Percentiles rank a stretch among this genome's conserved stretches.
These are phyloP conservation scores for Bucorvus abyssinicus DNA, from an alignment of 2,797 vertebrate species.

Conservation along the genomic window DNA sequence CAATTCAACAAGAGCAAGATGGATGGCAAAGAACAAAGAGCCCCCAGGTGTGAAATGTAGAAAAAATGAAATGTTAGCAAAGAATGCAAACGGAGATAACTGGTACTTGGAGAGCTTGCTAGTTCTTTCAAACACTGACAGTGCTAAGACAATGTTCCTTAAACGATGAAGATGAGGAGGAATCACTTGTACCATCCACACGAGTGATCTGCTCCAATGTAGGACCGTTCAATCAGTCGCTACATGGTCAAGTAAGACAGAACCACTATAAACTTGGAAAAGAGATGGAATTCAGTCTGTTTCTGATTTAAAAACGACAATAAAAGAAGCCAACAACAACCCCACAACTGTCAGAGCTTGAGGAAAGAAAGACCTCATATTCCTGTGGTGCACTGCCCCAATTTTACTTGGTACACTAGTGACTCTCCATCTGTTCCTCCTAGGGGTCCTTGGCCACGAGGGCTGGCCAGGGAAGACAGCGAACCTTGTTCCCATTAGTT, in stretches of 20 bases:
- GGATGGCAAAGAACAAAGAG: neutral
- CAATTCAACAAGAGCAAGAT: neutral
- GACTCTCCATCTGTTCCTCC: neutral
- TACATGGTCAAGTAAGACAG: neutral
- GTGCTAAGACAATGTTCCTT: neutral
- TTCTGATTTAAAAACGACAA: slow-evolving; percentile 20
- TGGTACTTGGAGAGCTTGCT: neutral
- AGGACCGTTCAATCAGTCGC: neutral
- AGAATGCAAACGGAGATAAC: slow-evolving; percentile 20
- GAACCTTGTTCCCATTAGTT: neutral
- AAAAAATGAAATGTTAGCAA: slow-evolving; percentile 2
- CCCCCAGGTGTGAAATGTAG: neutral
- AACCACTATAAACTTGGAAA: neutral
- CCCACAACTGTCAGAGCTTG: neutral
- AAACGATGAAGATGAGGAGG: neutral
- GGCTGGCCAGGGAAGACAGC: neutral
- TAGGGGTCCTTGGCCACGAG: neutral
- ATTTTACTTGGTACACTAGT: neutral
- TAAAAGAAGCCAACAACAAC: neutral
- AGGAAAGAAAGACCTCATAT: neutral
- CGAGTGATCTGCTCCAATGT: neutral
- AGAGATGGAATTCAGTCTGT: neutral
- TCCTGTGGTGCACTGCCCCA: neutral
- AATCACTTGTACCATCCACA: neutral
- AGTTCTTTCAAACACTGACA: neutral